Evolutionary conservation across 2,797 vertebrate species (phyloP).

Genomic region (Hafferia zeledoni): DNA sequence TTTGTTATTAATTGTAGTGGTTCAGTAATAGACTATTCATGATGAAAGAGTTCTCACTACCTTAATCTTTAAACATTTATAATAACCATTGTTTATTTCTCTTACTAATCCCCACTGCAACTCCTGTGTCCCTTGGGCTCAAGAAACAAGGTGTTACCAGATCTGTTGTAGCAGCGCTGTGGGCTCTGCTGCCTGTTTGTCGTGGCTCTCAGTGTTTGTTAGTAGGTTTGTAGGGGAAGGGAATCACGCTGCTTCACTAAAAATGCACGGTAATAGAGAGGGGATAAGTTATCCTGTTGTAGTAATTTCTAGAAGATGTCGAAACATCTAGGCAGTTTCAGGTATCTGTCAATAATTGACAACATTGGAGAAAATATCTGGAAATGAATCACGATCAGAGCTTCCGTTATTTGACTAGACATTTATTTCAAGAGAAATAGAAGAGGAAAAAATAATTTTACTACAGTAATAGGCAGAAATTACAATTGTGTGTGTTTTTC

Average conservation of each 20-base stretch:
- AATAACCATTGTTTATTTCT: conserved; percentile 60
- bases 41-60: neutral
- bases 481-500: neutral
- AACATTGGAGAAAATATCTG: neutral
- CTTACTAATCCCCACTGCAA: conserved; percentile 26
- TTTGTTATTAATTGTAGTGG: conserved; percentile 4
- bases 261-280: neutral
- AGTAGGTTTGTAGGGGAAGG: neutral
- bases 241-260: neutral
- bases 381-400: neutral
- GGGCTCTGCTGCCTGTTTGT: conserved; percentile 4
- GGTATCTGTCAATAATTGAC: neutral
- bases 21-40: neutral
- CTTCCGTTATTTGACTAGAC: neutral
- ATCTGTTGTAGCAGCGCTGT: neutral
- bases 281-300: neutral
- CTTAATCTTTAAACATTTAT: conserved; percentile 48
- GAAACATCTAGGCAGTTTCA: neutral
- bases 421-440: neutral
- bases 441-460: neutral
- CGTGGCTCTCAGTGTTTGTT: neutral
- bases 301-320: neutral
- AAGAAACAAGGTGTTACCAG: neutral
- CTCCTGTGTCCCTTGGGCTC: neutral
- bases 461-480: neutral